Percentiles rank a stretch among this genome's conserved stretches.
These are phyloP conservation scores for Furcula furcula DNA, from an alignment of 2,888 invertebrate species.

Conservation along the genomic window DNA sequence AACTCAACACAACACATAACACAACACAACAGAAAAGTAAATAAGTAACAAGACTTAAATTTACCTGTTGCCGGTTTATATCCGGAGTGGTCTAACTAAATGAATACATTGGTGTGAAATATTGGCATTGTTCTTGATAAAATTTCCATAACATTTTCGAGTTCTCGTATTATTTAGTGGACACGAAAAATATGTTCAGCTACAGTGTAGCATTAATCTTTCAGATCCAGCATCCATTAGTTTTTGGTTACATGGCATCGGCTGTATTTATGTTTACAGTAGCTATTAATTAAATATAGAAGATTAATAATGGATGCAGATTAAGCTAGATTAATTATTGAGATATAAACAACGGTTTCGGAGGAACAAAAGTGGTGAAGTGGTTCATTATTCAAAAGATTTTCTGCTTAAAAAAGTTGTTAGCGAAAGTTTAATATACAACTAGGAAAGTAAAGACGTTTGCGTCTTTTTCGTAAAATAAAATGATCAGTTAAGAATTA, in stretches of 20 bases:
- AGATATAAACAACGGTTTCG: conserved; percentile 29
- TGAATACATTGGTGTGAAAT: conserved; percentile 3
- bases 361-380: too few relatives aligned
- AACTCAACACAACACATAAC: too few relatives aligned
- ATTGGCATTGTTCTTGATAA: not conserved
- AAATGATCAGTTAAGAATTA: too few relatives aligned
- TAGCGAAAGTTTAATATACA: too few relatives aligned
- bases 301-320: conserved; percentile 39
- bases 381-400: too few relatives aligned
- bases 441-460: too few relatives aligned
- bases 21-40: too few relatives aligned
- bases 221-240: conserved; percentile 27
- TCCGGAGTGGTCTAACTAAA: not conserved
- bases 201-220: conserved; percentile 24
- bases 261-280: conserved; percentile 44
- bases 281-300: conserved; percentile 45
- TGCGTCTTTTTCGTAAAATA: too few relatives aligned
- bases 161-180: conserved; percentile 6
- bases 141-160: conserved; percentile 1
- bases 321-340: conserved; percentile 35
- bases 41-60: too few relatives aligned
- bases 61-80: not conserved
- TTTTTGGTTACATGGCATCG: conserved; percentile 37
- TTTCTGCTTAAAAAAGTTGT: too few relatives aligned
- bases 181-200: conserved; percentile 16